Conservation (phyloP, 2,888 invertebrate species). For the Caenorhabditis sinica region DNA sequence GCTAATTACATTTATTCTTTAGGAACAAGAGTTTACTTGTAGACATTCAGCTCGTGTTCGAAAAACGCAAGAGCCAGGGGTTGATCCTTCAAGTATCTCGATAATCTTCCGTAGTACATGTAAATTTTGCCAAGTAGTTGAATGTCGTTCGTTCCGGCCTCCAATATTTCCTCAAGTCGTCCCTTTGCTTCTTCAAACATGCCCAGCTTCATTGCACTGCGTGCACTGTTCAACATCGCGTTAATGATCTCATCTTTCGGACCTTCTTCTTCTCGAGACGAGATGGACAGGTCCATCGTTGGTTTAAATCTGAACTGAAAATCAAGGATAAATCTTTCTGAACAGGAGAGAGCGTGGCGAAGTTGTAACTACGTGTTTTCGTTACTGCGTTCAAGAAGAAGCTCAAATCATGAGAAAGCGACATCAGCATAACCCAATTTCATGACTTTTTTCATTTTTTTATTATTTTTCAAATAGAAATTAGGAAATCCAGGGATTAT, state of each 20-base stretch:
- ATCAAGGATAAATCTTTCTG: neutral
- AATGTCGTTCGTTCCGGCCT: slow-evolving; percentile 38
- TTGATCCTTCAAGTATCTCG: slow-evolving; percentile 25
- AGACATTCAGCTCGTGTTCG: slow-evolving; percentile 29
- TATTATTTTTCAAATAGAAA: no score
- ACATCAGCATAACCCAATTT: neutral
- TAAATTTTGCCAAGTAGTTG: slow-evolving; percentile 45
- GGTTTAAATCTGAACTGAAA: slow-evolving; percentile 6
- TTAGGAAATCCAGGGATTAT: no score
- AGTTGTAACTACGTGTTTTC: neutral
- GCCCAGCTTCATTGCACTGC: slow-evolving; percentile 27
- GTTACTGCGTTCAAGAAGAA: neutral
- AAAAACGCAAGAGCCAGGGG: slow-evolving; percentile 32
- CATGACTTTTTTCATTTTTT: no score
- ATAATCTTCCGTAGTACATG: slow-evolving; percentile 52
- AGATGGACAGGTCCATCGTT: slow-evolving; percentile 29
- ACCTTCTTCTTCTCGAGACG: slow-evolving; percentile 36
- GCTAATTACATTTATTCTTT: neutral
- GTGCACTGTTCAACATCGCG: slow-evolving; percentile 26
- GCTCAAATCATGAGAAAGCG: neutral
- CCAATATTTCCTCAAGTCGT: slow-evolving; percentile 38
- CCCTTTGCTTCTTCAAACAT: slow-evolving; percentile 26
- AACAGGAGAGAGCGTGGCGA: neutral
- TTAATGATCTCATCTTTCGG: slow-evolving; percentile 34
- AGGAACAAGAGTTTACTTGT: neutral